Evolutionary conservation across 2,797 vertebrate genomes (phyloP).

Genomic region (Sarcoramphus papa): DNA sequence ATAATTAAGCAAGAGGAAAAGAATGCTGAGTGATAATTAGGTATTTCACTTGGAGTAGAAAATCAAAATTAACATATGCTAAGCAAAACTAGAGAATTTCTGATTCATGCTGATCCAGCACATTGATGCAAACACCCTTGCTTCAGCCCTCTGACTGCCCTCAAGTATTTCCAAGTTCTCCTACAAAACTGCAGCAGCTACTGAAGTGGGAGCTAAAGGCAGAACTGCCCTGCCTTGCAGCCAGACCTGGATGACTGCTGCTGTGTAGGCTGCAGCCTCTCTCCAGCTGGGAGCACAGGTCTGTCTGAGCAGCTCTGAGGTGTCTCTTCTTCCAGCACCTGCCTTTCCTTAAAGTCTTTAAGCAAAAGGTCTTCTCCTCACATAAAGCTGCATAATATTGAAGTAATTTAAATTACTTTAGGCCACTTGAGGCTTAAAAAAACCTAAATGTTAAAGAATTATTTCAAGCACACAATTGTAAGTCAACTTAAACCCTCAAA

Average conservation of each 20-base stretch:
- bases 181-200: neutral
- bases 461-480: neutral
- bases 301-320: neutral
- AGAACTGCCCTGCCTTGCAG: accelerated
- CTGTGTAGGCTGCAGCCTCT: neutral
- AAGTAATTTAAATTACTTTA: neutral
- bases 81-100: neutral
- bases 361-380: neutral
- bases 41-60: neutral
- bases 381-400: neutral
- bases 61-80: neutral
- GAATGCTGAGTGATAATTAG: neutral
- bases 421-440: neutral
- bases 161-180: neutral
- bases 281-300: accelerated
- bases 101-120: neutral
- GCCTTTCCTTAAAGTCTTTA: neutral
- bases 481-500: neutral
- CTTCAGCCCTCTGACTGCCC: neutral
- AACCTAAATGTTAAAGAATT: neutral
- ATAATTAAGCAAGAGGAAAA: neutral
- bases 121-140: neutral
- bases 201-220: neutral
- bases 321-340: neutral
- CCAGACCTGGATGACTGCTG: accelerated